Evolutionary conservation across 2,888 invertebrate genomes (phyloP).

Genomic region (Taphrorychus bicolor): DNA sequence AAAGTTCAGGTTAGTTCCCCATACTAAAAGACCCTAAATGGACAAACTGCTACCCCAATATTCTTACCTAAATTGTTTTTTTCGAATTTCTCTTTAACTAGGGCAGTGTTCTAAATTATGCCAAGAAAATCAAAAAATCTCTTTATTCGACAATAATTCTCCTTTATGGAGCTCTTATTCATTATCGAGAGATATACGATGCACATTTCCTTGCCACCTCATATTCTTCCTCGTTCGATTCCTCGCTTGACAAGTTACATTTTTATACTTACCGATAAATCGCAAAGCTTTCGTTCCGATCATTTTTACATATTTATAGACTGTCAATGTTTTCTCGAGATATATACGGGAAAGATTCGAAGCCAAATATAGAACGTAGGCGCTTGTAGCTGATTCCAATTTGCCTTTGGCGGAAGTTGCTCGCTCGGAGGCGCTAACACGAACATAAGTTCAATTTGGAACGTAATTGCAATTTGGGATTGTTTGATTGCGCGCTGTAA

Average conservation of each 20-base stretch:
- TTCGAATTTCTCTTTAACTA: too few relatives aligned
- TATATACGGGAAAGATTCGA: background rate
- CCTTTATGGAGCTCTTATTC: background rate
- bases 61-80: too few relatives aligned
- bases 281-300: background rate
- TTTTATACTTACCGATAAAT: background rate
- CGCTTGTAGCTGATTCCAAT: slow-evolving; percentile 32
- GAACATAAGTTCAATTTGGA: slow-evolving; percentile 29
- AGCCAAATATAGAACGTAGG: slow-evolving; percentile 6
- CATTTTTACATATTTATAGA: background rate
- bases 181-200: background rate
- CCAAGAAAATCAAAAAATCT: too few relatives aligned
- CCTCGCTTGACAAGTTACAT: background rate
- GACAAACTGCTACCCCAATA: too few relatives aligned
- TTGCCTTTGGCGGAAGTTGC: slow-evolving; percentile 33
- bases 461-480: slow-evolving; percentile 32
- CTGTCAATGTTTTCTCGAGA: background rate
- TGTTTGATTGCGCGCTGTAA: slow-evolving; percentile 30
- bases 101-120: too few relatives aligned
- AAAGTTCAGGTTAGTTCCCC: too few relatives aligned
- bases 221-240: background rate
- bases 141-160: background rate
- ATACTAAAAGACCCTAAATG: too few relatives aligned
- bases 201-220: background rate
- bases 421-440: slow-evolving; percentile 29